A percentile compares a stretch with the other conserved stretches of the same genome.
Evolutionary conservation across 2,888 invertebrate species (phyloP).

Genomic region (Notodonta dromedarius): DNA sequence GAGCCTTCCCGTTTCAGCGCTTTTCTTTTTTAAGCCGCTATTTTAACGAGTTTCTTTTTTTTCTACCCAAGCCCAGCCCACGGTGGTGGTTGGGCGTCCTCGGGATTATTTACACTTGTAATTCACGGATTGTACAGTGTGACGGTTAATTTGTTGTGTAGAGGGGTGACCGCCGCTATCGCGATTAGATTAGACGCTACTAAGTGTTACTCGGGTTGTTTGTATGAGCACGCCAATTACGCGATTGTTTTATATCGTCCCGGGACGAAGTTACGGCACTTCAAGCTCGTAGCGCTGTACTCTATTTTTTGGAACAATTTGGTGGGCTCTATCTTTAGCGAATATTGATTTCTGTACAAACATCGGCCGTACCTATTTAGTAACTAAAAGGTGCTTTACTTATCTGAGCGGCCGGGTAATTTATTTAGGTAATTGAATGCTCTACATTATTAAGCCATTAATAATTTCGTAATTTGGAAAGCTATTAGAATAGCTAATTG

Average conservation of each 20-base stretch:
- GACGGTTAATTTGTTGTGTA: slow-evolving; percentile 71
- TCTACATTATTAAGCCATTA: slow-evolving; percentile 39
- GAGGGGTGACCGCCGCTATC: slow-evolving; percentile 56
- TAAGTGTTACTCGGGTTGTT: slow-evolving; percentile 48
- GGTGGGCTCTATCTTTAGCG: slow-evolving; percentile 1
- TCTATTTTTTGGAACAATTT: slow-evolving; percentile 1
- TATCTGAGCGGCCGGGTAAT: slow-evolving; percentile 7
- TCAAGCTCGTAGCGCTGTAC: neutral
- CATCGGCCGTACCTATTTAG: neutral
- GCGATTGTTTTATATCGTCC: slow-evolving; percentile 32
- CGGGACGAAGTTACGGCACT: neutral
- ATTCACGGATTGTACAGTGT: slow-evolving; percentile 73
- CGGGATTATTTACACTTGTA: slow-evolving; percentile 84
- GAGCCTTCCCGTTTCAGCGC: slow-evolving; percentile 83
- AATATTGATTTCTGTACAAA: slow-evolving; percentile 7
- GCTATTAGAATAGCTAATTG: slow-evolving; percentile 75
- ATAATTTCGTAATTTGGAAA: slow-evolving; percentile 60
- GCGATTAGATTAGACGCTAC: slow-evolving; percentile 61
- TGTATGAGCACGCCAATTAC: slow-evolving; percentile 40
- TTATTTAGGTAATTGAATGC: slow-evolving; percentile 11
- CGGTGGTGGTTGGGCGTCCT: slow-evolving; percentile 80
- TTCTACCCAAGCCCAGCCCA: slow-evolving; percentile 76
- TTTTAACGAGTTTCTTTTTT: slow-evolving; percentile 82
- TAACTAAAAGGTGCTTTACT: neutral
- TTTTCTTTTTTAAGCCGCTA: slow-evolving; percentile 84